A percentile compares a stretch with the other conserved stretches of the same genome.
These are phyloP conservation scores for Corapipo altera DNA, from an alignment of 2,113 vertebrate species.

Conservation along the genomic window DNA sequence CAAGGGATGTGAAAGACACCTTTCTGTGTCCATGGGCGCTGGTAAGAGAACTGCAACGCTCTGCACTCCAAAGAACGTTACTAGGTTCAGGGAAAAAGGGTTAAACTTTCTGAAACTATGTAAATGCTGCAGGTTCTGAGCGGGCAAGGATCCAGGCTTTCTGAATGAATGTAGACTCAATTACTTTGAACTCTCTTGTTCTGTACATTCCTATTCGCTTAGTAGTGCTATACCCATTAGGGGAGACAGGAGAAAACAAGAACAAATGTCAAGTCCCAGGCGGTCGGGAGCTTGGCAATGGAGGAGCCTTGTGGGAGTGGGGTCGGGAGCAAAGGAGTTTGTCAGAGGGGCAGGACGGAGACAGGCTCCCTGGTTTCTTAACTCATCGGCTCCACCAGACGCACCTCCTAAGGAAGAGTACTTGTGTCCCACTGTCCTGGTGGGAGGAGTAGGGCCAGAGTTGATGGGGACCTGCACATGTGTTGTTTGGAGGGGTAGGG, in stretches of 20 bases:
- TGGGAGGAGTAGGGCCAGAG: slow-evolving; percentile 27
- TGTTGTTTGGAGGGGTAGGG: not conserved
- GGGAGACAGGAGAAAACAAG: slow-evolving; percentile 73
- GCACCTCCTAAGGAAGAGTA: slow-evolving; percentile 39
- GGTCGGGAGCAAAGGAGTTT: slow-evolving; percentile 40
- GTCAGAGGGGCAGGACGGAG: not conserved
- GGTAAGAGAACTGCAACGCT: not conserved
- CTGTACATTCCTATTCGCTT: slow-evolving; percentile 75
- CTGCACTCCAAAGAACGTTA: not conserved
- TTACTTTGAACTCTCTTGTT: slow-evolving; percentile 76
- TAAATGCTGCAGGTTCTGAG: slow-evolving; percentile 67
- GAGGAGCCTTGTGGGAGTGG: slow-evolving; percentile 49
- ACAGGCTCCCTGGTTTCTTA: slow-evolving; percentile 20
- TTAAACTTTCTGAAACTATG: slow-evolving; percentile 72
- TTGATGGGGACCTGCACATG: not conserved
- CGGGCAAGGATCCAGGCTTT: slow-evolving; percentile 66
- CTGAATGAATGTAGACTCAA: slow-evolving; percentile 71
- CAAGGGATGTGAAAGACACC: not conserved
- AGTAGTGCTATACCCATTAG: slow-evolving; percentile 73
- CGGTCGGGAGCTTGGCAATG: slow-evolving; percentile 45
- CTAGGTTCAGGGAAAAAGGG: slow-evolving; percentile 48
- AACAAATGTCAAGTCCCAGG: slow-evolving; percentile 73
- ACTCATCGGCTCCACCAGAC: not conserved
- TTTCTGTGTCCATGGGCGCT: not conserved
- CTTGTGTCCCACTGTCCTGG: slow-evolving; percentile 41